Evolutionary conservation across 2,113 vertebrate genomes (phyloP), one percentile per base, ranked within the genome.

Genomic region (Delphinapterus leucas): DNA sequence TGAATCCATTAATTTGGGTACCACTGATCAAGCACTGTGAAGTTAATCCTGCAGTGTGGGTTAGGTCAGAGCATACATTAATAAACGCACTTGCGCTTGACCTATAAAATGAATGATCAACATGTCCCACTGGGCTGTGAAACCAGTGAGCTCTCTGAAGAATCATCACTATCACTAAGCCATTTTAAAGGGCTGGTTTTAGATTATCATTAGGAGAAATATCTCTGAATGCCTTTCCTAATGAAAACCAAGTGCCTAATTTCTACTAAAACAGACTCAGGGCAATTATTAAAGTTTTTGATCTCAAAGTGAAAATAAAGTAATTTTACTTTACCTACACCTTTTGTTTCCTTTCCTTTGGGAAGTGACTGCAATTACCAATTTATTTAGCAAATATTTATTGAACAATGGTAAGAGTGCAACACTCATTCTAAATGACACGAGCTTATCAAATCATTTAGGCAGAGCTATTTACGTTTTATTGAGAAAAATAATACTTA

Each of bases 41-140:
- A 97, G 97, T 97, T 96, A 98, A 98, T 98, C 88, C 96, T 95
- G 73, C 93, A 89, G 74, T 90, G 92, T 95, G 97, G 89, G 93
- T 92, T 95, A 96, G 95, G 97, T 95, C 90, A 97, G 97, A 97
- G 88, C 90, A 96, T 97, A 96, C 96, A 98, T 98, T 98, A 98
- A 98, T 98, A 98, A 97, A 96, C 4, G 90, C 77, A 93, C 96
- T 96, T 97, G 96, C 21, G 31, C 96, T 98, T 98, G 97, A 98
- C 97, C 98, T 96, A 97, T 98, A 98, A 98, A 98, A 94, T 96
- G 97, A 98, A 95, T 98, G 97, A 98, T 98, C 98, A 98, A 97
- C 96, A 98, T 82, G 88, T 95, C 97, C 95, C 96, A 70, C 13
- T 95, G 96, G 98, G 82, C 84, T 5, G 13, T 88, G 95, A 96